Evolutionary conservation across 2,797 vertebrate species (phyloP).

Genomic region (Orientallactaga sibirica): DNA sequence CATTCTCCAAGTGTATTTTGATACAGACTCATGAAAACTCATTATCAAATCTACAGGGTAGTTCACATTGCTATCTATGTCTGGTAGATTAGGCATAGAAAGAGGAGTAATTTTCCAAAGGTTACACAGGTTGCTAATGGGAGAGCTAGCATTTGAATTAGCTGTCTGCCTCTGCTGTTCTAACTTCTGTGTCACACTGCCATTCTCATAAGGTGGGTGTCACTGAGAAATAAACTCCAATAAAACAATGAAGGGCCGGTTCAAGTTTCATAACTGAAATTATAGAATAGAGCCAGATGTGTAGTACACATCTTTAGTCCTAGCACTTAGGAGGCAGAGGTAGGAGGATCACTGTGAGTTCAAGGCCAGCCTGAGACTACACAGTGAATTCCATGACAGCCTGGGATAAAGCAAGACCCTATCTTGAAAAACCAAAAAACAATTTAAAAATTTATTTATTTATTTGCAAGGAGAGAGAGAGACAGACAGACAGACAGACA

Average conservation of each 20-base stretch:
- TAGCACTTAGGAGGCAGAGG: not conserved
- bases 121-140: not conserved
- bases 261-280: conserved; percentile 23
- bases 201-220: not conserved
- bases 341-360: not conserved
- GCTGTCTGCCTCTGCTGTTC: not conserved
- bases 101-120: not conserved
- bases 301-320: not conserved
- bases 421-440: not conserved
- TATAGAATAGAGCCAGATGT: not conserved
- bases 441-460: no score
- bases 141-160: not conserved
- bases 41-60: not conserved
- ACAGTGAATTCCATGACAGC: not conserved
- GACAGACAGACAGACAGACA: no score
- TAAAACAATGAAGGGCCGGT: not conserved
- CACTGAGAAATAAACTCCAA: not conserved
- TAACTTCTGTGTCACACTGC: not conserved
- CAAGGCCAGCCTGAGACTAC: not conserved
- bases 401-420: not conserved
- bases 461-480: no score
- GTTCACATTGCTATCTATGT: not conserved
- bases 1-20: not conserved
- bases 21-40: not conserved
- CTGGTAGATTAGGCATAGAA: conserved; percentile 7